phyloP scores from a whole-genome alignment of 2,113 vertebrate species.

The Egretta garzetta region DNA sequence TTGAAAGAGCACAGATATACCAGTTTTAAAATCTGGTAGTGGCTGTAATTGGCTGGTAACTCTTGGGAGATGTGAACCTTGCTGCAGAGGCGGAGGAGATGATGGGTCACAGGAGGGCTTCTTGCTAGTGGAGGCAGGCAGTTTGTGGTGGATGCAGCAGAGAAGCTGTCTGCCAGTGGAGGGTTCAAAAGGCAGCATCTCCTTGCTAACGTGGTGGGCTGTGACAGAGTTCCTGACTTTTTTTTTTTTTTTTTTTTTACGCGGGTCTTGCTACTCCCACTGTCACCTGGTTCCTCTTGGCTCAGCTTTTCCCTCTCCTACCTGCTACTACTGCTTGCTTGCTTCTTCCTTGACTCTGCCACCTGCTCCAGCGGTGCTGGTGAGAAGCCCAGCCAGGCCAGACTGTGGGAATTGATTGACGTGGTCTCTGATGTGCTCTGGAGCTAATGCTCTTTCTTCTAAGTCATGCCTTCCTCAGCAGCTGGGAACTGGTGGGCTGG shows the following conservation, averaged over 20 bases:
- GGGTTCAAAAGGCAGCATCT: background rate
- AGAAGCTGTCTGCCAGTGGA: background rate
- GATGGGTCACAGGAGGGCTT: background rate
- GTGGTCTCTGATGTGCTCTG: background rate
- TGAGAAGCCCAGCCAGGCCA: background rate
- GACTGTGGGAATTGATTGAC: background rate
- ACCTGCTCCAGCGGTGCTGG: rapidly evolving
- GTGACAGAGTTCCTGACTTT: background rate
- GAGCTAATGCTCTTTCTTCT: background rate
- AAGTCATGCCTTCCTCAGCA: background rate
- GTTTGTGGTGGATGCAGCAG: background rate
- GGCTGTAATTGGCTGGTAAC: background rate
- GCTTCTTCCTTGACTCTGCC: background rate
- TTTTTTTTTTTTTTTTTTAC: background rate
- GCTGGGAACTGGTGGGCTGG: background rate
- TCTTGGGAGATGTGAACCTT: background rate
- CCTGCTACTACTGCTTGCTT: background rate
- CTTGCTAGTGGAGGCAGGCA: background rate
- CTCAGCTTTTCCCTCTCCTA: background rate
- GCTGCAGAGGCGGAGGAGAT: background rate
- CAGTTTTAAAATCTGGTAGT: background rate
- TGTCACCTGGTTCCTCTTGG: background rate
- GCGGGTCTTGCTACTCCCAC: background rate
- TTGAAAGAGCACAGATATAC: background rate
- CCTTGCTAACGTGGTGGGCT: background rate